These are phyloP conservation scores for Cryptops parisi DNA, from an alignment of 2,888 invertebrate genomes.

Conservation along the genomic window DNA sequence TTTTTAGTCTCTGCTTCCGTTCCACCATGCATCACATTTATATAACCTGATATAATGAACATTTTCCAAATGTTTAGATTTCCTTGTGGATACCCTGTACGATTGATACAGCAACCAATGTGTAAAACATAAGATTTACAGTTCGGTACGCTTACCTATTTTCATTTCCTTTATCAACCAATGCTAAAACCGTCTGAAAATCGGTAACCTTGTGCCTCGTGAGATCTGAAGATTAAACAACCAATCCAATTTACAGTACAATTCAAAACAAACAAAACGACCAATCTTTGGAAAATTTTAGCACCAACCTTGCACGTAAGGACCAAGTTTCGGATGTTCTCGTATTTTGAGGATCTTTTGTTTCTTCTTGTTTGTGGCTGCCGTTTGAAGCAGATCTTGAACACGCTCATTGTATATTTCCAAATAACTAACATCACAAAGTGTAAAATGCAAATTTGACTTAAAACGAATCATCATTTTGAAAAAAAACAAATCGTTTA, in stretches of 20 bases:
- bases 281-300: conserved; percentile 18
- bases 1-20: no score
- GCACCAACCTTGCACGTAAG: conserved; percentile 71
- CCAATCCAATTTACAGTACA: no score
- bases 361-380: conserved; percentile 26
- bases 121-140: no score
- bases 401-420: conserved; percentile 49
- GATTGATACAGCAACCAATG: no score
- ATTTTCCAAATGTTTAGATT: no score
- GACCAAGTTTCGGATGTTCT: conserved; percentile 61
- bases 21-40: no score
- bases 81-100: no score
- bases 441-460: conserved; percentile 9
- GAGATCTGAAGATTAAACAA: conserved; percentile 41
- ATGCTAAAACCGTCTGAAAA: conserved; percentile 41
- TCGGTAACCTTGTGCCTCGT: conserved; percentile 45
- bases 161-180: conserved; percentile 45
- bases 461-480: no score
- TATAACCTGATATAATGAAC: no score
- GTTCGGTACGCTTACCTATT: conserved; percentile 20
- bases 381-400: conserved; percentile 45
- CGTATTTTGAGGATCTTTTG: conserved; percentile 46
- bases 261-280: not conserved
- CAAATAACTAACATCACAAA: conserved; percentile 31
- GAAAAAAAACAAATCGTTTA: no score